phyloP scores from a whole-genome alignment of 2,113 vertebrate genomes.

The Toxotes chatareus region DNA sequence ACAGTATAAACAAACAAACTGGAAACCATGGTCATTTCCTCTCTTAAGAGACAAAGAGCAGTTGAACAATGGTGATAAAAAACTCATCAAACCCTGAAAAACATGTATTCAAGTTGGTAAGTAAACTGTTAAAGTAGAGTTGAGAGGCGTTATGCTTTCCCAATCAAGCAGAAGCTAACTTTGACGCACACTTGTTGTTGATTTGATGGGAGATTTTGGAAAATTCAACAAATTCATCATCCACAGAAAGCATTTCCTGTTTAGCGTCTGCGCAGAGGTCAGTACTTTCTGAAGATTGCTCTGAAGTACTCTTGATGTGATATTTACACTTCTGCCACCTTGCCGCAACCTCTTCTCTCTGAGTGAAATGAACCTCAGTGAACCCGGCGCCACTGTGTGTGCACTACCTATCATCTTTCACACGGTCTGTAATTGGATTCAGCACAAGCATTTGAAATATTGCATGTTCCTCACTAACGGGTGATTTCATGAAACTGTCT shows the following conservation, averaged over 20 bases:
- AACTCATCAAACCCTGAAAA: background rate
- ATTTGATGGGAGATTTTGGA: background rate
- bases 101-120: background rate
- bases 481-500: background rate
- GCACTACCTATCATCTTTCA: conserved; percentile 13
- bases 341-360: conserved; percentile 3
- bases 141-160: background rate
- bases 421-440: conserved; percentile 38
- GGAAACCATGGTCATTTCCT: background rate
- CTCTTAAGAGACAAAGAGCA: background rate
- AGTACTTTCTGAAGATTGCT: conserved; percentile 17
- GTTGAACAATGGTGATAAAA: background rate
- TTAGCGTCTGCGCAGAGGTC: conserved; percentile 18
- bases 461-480: background rate
- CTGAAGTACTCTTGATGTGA: conserved; percentile 30
- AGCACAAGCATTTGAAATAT: conserved; percentile 7
- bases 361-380: conserved; percentile 23
- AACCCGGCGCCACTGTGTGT: conserved; percentile 1
- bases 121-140: background rate
- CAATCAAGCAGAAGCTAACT: background rate
- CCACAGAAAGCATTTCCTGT: conserved; percentile 5
- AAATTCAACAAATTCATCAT: background rate
- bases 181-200: conserved; percentile 2
- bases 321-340: conserved; percentile 40
- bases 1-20: background rate